Conservation (phyloP, 2,888 invertebrate genomes). For the Drosophila percnosoma region DNA sequence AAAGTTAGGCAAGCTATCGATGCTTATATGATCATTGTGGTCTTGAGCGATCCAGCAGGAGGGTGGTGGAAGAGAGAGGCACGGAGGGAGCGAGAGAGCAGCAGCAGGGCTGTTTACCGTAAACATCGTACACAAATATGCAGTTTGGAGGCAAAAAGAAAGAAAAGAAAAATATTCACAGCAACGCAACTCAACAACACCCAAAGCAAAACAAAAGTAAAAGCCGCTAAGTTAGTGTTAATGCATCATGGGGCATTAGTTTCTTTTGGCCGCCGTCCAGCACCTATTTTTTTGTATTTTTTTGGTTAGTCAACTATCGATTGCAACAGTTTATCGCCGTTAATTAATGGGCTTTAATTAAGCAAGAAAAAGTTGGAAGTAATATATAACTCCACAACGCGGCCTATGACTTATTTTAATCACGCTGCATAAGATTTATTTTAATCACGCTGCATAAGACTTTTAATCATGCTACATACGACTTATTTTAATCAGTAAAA, state of each 20-base stretch:
- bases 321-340: constrained; percentile 48
- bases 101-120: constrained; percentile 41
- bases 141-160: constrained; percentile 50
- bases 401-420: neutral
- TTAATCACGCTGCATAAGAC: neutral
- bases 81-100: neutral
- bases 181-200: constrained; percentile 25
- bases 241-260: constrained; percentile 57
- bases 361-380: constrained; percentile 10
- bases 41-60: constrained; percentile 12
- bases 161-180: constrained; percentile 12
- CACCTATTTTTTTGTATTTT: neutral
- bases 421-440: neutral
- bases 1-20: constrained; percentile 74
- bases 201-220: constrained; percentile 67
- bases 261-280: constrained; percentile 48
- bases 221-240: constrained; percentile 74
- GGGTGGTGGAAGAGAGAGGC: neutral
- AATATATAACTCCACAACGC: neutral
- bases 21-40: constrained; percentile 62
- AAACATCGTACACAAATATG: constrained; percentile 68
- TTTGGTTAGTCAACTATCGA: constrained; percentile 20
- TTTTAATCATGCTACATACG: neutral
- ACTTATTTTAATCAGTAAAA: neutral
- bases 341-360: constrained; percentile 45